A percentile compares a stretch with the other conserved stretches of the same genome.
Evolutionary conservation across 1,140 invertebrate genomes (phyloP).

Genomic region (Cotesia typhae): DNA sequence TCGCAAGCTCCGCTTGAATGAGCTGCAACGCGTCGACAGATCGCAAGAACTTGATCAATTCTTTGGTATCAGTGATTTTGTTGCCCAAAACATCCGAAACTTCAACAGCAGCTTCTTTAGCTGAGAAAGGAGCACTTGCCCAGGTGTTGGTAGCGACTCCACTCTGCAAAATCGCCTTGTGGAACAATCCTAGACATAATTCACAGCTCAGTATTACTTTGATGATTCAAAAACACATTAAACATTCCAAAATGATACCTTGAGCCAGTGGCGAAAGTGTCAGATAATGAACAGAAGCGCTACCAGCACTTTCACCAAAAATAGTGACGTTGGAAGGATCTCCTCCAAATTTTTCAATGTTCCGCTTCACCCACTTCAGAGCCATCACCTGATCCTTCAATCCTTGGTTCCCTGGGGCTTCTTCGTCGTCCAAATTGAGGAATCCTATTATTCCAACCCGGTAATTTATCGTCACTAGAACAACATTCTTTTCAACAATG

Average conservation of each 20-base stretch:
- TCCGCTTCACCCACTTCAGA: conserved; percentile 70
- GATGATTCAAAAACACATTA: no score
- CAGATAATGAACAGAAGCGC: conserved; percentile 58
- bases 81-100: conserved; percentile 60
- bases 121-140: conserved; percentile 45
- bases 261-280: conserved; percentile 44
- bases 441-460: conserved; percentile 61
- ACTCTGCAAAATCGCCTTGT: conserved; percentile 71
- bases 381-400: conserved; percentile 69
- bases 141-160: conserved; percentile 64
- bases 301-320: conserved; percentile 72
- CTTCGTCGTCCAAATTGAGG: conserved; percentile 44
- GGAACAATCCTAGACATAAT: conserved; percentile 62
- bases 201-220: no score
- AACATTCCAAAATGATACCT: conserved; percentile 35
- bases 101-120: conserved; percentile 55
- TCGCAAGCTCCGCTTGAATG: background rate
- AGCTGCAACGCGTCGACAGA: conserved; percentile 48
- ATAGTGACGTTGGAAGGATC: conserved; percentile 72
- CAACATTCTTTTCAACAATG: conserved; percentile 65
- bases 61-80: conserved; percentile 56
- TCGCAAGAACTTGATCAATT: conserved; percentile 62
- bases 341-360: conserved; percentile 72
- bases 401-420: conserved; percentile 65
- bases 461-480: conserved; percentile 71